Evolutionary conservation across 2,113 vertebrate species (phyloP).

Genomic region (Cnemophilus loriae): DNA sequence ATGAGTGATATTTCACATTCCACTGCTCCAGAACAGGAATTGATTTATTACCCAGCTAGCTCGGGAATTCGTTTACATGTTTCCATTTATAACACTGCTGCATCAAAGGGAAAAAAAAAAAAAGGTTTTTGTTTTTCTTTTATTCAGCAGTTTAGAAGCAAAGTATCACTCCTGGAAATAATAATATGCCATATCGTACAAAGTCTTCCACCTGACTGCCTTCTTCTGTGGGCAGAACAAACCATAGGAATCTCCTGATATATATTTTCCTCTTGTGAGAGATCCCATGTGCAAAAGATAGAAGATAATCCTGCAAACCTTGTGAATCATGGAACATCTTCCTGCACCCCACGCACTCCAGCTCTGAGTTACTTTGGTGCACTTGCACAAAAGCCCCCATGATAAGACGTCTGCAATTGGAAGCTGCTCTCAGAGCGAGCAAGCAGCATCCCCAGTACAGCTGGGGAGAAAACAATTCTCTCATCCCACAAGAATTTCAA

Average conservation of each 20-base stretch:
- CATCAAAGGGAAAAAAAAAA: neutral
- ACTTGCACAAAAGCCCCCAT: neutral
- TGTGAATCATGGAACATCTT: neutral
- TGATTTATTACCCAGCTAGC: conserved; percentile 40
- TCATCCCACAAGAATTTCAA: neutral
- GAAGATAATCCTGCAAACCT: neutral
- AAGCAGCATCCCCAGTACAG: neutral
- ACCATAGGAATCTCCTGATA: neutral
- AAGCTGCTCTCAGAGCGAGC: neutral
- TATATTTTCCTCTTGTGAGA: neutral
- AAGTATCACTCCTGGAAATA: neutral
- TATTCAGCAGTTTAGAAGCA: conserved; percentile 31
- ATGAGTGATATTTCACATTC: conserved; percentile 53
- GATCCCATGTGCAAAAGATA: neutral
- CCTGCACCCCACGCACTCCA: neutral
- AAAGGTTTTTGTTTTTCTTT: neutral
- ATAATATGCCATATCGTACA: neutral
- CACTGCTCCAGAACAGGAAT: conserved; percentile 42
- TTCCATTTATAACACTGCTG: conserved; percentile 53
- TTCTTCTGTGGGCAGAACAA: neutral
- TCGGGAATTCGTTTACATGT: neutral
- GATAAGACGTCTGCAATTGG: neutral
- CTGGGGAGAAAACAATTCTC: neutral
- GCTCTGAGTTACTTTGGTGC: neutral
- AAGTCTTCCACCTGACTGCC: neutral